Conservation (phyloP, 1,140 invertebrate genomes). For the Eumeta japonica region DNA sequence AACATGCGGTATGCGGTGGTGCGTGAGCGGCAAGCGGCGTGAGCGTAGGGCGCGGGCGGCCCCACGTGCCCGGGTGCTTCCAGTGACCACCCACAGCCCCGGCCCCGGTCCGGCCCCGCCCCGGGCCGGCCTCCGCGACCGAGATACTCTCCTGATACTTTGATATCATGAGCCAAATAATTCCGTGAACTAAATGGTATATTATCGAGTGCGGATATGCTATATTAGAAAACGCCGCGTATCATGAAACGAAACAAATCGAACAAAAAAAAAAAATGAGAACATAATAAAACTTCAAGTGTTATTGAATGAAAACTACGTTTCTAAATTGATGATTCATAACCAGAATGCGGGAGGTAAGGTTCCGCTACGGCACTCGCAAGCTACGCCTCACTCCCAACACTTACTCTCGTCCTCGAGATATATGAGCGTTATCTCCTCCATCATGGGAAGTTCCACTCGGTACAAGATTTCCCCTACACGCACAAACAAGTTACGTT, state of each 20-base stretch:
- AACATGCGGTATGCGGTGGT: constrained; percentile 3
- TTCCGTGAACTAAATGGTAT: constrained; percentile 35
- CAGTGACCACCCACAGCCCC: constrained; percentile 33
- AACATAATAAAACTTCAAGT: constrained; percentile 45
- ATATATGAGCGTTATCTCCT: constrained; percentile 86
- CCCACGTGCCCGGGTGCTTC: constrained; percentile 43
- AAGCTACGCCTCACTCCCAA: constrained; percentile 60
- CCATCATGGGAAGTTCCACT: constrained; percentile 85
- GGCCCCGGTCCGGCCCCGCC: constrained; percentile 10
- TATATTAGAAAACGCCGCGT: constrained; percentile 45
- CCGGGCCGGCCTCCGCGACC: background rate
- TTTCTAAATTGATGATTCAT: constrained; percentile 59
- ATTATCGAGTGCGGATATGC: constrained; percentile 42
- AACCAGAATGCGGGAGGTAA: constrained; percentile 60
- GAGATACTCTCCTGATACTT: background rate
- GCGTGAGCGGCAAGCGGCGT: constrained; percentile 17
- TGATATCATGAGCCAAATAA: constrained; percentile 15
- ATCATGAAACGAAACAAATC: constrained; percentile 47
- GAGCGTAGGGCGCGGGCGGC: constrained; percentile 26
- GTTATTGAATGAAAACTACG: constrained; percentile 59
- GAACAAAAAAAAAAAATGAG: constrained; percentile 30
- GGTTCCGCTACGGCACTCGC: constrained; percentile 59
- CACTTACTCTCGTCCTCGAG: constrained; percentile 71
- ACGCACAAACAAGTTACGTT: constrained; percentile 66
- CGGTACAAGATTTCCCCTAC: constrained; percentile 85